Evolutionary conservation across 2,797 vertebrate genomes (phyloP), one percentile per base, ranked within the genome.

Genomic region (Hydrophis major): DNA sequence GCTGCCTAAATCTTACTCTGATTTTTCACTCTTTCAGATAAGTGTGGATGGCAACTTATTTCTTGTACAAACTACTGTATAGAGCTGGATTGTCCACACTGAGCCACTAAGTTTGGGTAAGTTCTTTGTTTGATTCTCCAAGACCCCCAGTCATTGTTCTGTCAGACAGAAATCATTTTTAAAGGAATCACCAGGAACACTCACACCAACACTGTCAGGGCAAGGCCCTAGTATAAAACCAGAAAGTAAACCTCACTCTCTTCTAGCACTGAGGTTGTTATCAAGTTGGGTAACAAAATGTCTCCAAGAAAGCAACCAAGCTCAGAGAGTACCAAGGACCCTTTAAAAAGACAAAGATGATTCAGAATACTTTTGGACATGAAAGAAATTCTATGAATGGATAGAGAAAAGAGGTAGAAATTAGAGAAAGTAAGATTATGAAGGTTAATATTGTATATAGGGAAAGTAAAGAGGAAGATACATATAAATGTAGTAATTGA

Each of bases 11-110:
- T n/a, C 20, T 92, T 83, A 60, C 78, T 89, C 56, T 14, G 11
- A 53, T 83, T 92, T 13, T 13, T 59, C 28, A 53, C 55, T 16
- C 4, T 92, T 59, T 32, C 88, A 92, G 92, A 89, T 92, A 53
- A 89, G 60, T 6, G 92, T 92, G 57, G 92, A 92, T 86, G 88
- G 92, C 7, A 50, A 89, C 8, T 63, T 92, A 86, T 89, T 20
- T 53, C 47, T 92, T 28, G 42, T 92, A 18, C 88, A 89, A 56
- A 89, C 92, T 25, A 55, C 88, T 37, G 69, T 59, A 12, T 92
- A 92, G 78, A 27, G 18, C 28, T 6, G 4, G 57, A 92, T 28
- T 5, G 2, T 14, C 57, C 61, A 12, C n/a, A 13, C 8, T 0
- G 37, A 78, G 56, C 27, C 61, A 18, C n/a, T 18, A 59, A 20